Evolutionary conservation across 2,888 invertebrate species (phyloP), one percentile per base, ranked within the genome.

Genomic region (Heliconius hortense): DNA sequence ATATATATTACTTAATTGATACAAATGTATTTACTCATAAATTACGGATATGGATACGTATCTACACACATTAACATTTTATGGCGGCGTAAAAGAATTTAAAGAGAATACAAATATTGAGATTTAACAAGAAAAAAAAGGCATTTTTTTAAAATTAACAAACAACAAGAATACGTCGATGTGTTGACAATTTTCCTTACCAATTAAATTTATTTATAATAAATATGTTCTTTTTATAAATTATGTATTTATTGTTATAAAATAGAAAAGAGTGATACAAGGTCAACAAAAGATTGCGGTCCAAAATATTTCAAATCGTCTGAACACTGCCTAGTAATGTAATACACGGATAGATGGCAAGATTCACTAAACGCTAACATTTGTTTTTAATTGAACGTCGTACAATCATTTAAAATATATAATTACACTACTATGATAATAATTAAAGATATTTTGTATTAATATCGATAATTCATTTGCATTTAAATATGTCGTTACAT

Each of bases 351-450:
- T 85, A 89, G 87, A 91, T 92, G 93, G 93, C 93, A 93, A 92
- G 92, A 90, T 85, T 90, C 88, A 88, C 87, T 91, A 93, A 93
- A 94, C 93, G 93, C 93, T 94, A 94, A 94, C 93, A 93, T 92
- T 89, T 77, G 72, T 73, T 77, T 56, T 63, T 68, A 69, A 82
- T 31, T 84, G 56, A 76, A 77, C 63, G 72, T 62, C 66, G 71
- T 74, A 67, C 64, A 73, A 76, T 75, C 59, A 74, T 75, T 70
- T 68, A 67, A 74, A 73, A 69, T 56, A 70, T 75, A 69, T 68
- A n/a, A 63, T 75, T 73, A 77, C 28, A 68, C 73, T 75, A 76
- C 72, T 68, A 77, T 75, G 72, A 69, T 78, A 68, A 69, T 78
- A 68, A 73, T 73, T 76, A 63, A 67, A 72, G 64, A 79, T 66